Evolutionary conservation across 1,140 invertebrate species (phyloP).

Genomic region (Cotesia typhae): DNA sequence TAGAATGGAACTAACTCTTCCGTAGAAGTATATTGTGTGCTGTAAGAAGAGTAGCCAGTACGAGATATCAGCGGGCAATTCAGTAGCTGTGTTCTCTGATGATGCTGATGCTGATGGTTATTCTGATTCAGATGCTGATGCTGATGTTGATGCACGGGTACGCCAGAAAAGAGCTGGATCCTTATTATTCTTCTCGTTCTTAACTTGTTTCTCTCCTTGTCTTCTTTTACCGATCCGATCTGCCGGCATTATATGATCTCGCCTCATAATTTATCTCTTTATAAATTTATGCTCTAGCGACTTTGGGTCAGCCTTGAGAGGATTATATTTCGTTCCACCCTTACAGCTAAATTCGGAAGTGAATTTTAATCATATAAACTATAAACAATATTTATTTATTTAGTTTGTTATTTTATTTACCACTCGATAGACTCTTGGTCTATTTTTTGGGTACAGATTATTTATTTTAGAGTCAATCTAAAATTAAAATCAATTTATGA

Average conservation of each 20-base stretch:
- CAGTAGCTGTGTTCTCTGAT: slow-evolving; percentile 31
- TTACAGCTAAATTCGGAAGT: slow-evolving; percentile 27
- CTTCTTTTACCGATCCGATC: slow-evolving; percentile 27
- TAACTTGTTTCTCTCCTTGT: not conserved
- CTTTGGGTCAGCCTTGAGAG: slow-evolving; percentile 19
- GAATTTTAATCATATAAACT: slow-evolving; percentile 28
- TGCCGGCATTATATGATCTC: slow-evolving; percentile 33
- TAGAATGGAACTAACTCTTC: not conserved
- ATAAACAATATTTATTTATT: not conserved
- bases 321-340: slow-evolving; percentile 31
- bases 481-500: slow-evolving; percentile 24
- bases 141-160: too few relatives aligned
- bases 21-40: too few relatives aligned
- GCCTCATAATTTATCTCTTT: slow-evolving; percentile 33
- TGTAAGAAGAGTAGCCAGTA: not conserved
- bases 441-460: not conserved
- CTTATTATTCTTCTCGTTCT: not conserved
- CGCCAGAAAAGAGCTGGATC: not conserved
- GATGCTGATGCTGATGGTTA: not conserved
- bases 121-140: too few relatives aligned
- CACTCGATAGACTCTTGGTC: not conserved
- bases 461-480: not conserved
- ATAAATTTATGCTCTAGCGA: slow-evolving; percentile 28
- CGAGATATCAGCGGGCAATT: slow-evolving; percentile 23
- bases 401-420: slow-evolving; percentile 11